Base-by-base conservation (phyloP, 37 sponge, comb jelly and placozoan genomes). In the Agelas oroides region DNA sequence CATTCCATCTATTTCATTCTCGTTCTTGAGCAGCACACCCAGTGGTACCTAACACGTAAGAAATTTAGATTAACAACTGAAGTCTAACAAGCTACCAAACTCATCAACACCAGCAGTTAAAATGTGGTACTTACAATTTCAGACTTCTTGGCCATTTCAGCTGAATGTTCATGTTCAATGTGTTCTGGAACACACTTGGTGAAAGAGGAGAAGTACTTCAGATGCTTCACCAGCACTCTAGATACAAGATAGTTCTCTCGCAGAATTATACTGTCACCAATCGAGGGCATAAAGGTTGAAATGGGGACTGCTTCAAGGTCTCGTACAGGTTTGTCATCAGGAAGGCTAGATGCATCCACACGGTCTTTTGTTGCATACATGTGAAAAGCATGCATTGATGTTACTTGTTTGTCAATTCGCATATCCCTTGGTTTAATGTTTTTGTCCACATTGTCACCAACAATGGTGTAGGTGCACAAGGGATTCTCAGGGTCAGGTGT, bases 371-470 rank as follows among this genome's bases (percentile, higher is more conserved):
- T 70, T 32, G 70, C 81, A 63, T 78, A 78, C 19, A 25, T 33
- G 62, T 78, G 81, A 33, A 80, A 80, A 33, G 41, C 68, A 35
- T 80, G 81, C 55, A 80, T n/a, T 18, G 53, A 52, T 59, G 68
- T 35, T 1, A 33, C 24, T 57, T 80, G 81, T 36, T 80, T 28
- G 36, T 69, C 69, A 24, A 69, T 52, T 21, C 53, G 68, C 70
- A 69, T 69, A 41, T 65, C 30, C 13, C 81, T 27, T 23, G 65
- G 54, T 14, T 36, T 25, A 16, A 78, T 65, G 20, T 73, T 36
- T n/a, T 70, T 82, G 67, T 84, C 76, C 0, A 84, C 21, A 46
- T 84, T 84, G 54, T 84, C 84, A 30, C 84, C 84, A 60, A 73
- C 84, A 25, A 84, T 28, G 23, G 75, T 84, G 52, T 84, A 75